Evolutionary conservation across 2,888 invertebrate species (phyloP), one percentile per base, ranked within the genome.

Genomic region (Volucella zonaria): DNA sequence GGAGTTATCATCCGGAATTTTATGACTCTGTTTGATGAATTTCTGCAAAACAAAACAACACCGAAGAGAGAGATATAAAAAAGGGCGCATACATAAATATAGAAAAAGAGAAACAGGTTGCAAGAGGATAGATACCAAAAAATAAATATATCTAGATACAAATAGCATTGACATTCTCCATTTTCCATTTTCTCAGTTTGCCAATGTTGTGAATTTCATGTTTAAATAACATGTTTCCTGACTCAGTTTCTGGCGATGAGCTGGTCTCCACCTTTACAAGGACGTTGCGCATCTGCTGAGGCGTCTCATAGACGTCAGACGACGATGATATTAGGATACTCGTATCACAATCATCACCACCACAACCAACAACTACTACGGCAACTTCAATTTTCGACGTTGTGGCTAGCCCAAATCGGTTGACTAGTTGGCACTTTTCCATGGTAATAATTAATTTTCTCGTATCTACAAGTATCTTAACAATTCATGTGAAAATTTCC

Each of bases 1-100:
- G 67, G 79, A 87, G 71, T 86, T 80, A 51, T 88, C 86, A 61
- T 80, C 76, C 40, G 86, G 77, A 59, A 74, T 67, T 75, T 74
- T 78, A 71, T 74, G 77, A 68, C 62, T 85, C 56, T 87, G 87
- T 70, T 87, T 87, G 71, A 88, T 85, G 73, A 88, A 80, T 85
- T 87, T 87, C 88, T 89, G 86, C 12, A 86, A 87, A 64, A 75
- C 42, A 68, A 67, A 6, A 31, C 6, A 31, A 31, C 31, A 77
- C 67, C 51, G 42, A 70, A 43, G 9, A 58, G 4, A 54, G 58
- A 31, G n/a, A 54, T 18, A 52, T 11, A 51, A 10, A 67, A 12
- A 38, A 73, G n/a, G 31, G 11, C 18, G 18, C 18, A 52, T n/a
- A 62, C 45, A 59, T 12, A 40, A 43, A 43, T 68, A 80, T 70